phyloP scores from a whole-genome alignment of 2,113 vertebrate species.

The Platichthys flesus region DNA sequence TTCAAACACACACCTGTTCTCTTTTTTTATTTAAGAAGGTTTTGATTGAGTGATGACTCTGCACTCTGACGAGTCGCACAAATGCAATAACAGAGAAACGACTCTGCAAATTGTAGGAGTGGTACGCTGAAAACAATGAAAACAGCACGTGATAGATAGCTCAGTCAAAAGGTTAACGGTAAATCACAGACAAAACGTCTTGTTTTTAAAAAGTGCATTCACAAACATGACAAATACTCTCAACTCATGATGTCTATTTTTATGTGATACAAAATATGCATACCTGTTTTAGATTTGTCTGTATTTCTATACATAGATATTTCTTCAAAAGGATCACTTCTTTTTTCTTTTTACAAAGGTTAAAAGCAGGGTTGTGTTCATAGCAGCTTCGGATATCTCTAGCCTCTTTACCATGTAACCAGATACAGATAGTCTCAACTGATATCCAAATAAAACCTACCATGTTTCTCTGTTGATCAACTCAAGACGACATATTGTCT shows the following conservation, averaged over 20 bases:
- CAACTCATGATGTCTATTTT: constrained; percentile 95
- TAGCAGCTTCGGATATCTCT: constrained; percentile 95
- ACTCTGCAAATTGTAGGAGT: constrained; percentile 76
- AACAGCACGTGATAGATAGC: constrained; percentile 80
- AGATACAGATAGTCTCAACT: constrained; percentile 72
- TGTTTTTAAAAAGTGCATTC: constrained; percentile 97
- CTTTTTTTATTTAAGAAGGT: constrained; percentile 82
- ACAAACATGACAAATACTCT: constrained; percentile 98
- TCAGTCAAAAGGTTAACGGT: constrained; percentile 84
- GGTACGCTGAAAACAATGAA: constrained; percentile 75
- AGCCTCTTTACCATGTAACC: constrained; percentile 69
- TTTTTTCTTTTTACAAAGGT: constrained; percentile 85
- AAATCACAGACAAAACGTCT: constrained; percentile 96
- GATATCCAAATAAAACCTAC: constrained; percentile 82
- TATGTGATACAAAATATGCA: constrained; percentile 89
- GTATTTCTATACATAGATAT: constrained; percentile 88
- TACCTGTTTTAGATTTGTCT: constrained; percentile 92
- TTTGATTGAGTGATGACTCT: constrained; percentile 81
- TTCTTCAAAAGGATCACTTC: constrained; percentile 87
- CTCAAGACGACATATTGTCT: constrained; percentile 87
- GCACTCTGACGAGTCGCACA: constrained; percentile 75
- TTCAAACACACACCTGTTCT: constrained; percentile 77
- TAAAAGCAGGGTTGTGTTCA: constrained; percentile 94
- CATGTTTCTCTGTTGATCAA: constrained; percentile 82
- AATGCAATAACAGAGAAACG: constrained; percentile 75